These are phyloP conservation scores for Aplocera efformata DNA, from an alignment of 2,888 invertebrate species.

Conservation along the genomic window DNA sequence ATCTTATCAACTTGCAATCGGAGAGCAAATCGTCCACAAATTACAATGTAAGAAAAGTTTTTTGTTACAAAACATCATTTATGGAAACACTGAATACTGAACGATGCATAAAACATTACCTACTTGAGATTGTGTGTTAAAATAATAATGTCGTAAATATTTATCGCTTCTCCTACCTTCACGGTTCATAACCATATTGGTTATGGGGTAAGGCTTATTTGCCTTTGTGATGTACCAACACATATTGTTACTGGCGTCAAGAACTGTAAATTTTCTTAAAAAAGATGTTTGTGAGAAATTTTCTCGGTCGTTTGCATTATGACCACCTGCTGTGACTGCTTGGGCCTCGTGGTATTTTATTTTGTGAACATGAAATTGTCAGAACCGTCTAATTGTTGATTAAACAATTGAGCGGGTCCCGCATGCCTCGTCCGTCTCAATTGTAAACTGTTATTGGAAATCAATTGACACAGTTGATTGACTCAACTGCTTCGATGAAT, in stretches of 20 bases:
- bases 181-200: constrained; percentile 36
- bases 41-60: constrained; percentile 4
- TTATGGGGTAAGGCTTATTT: constrained; percentile 38
- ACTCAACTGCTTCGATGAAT: constrained; percentile 54
- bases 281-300: constrained; percentile 36
- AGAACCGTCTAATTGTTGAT: constrained; percentile 62
- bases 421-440: constrained; percentile 69
- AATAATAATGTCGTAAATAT: constrained; percentile 28
- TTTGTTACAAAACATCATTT: constrained; percentile 1
- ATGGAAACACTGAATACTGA: constrained; percentile 2
- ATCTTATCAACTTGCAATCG: constrained; percentile 20
- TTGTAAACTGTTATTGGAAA: constrained; percentile 77
- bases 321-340: constrained; percentile 42
- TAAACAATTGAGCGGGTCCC: constrained; percentile 69
- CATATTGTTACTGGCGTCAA: constrained; percentile 36
- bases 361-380: constrained; percentile 48
- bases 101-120: constrained; percentile 22
- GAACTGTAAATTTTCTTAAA: constrained; percentile 30
- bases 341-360: constrained; percentile 48
- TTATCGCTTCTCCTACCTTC: constrained; percentile 26
- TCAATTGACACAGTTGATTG: constrained; percentile 71
- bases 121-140: constrained; percentile 14
- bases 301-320: constrained; percentile 37
- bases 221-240: constrained; percentile 32
- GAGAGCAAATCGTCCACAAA: constrained; percentile 14